Conservation (phyloP, 2,797 vertebrate species). For the Menidia menidia region DNA sequence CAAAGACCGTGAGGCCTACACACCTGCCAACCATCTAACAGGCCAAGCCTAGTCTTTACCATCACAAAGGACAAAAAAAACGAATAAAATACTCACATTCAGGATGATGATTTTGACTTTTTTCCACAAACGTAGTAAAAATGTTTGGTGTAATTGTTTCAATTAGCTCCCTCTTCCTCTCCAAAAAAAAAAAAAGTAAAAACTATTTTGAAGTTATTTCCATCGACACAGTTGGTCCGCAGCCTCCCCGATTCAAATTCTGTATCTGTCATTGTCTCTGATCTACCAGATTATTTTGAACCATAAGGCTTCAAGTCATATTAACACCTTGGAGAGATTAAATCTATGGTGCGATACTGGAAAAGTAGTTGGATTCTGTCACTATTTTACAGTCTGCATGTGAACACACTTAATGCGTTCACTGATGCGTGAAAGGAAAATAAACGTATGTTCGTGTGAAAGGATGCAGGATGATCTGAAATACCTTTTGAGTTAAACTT, state of each 20-base stretch:
- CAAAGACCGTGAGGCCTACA: constrained; percentile 22
- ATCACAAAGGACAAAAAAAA: neutral
- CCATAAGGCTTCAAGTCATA: neutral
- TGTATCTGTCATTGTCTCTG: neutral
- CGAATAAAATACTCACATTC: too few relatives aligned
- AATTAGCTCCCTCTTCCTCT: neutral
- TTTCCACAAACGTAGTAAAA: neutral
- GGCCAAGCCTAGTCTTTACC: neutral
- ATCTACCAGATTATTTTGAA: neutral
- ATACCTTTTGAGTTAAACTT: too few relatives aligned
- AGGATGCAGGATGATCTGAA: too few relatives aligned
- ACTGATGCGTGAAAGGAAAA: too few relatives aligned
- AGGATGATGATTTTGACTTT: too few relatives aligned
- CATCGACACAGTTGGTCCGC: neutral
- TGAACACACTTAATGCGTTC: too few relatives aligned
- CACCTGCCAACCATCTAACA: neutral
- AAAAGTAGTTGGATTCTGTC: neutral
- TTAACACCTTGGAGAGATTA: neutral
- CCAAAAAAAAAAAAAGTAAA: neutral
- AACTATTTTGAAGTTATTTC: neutral
- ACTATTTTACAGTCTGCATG: too few relatives aligned
- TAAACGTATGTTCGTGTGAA: too few relatives aligned
- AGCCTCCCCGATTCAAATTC: neutral
- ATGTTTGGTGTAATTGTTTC: neutral
- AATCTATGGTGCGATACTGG: neutral